Evolutionary conservation across 2,888 invertebrate genomes (phyloP), one percentile per base, ranked within the genome.

Genomic region (Petrolisthes manimaculis): DNA sequence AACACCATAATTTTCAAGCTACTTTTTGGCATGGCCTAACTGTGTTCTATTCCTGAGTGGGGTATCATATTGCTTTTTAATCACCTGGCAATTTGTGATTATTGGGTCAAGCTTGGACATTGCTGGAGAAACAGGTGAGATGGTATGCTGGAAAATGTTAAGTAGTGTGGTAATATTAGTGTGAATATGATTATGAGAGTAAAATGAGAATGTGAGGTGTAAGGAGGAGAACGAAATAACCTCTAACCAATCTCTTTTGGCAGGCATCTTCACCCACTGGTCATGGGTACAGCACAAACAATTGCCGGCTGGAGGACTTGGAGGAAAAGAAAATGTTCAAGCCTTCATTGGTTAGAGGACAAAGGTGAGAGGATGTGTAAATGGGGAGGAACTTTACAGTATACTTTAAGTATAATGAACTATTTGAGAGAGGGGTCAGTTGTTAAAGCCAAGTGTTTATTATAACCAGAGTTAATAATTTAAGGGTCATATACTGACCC

Each of bases 221-320:
- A 37, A 37, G 37, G 37, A 37, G 37, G 37, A 37, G 37, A 37
- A 37, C 2, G 37, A 37, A 37, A 37, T 37, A 37, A 37, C 37
- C 37, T 37, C 37, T 37, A 37, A 37, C 37, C 37, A 14, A 12
- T 3, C 74, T 2, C 74, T 74, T 2, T 14, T 75, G 37, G 37
- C 18, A 75, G 6, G 53, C 67, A 54, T 14, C 8, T 89, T 91
- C 37, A 67, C 51, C 92, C 8, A 92, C 92, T 83, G 92, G 92
- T 89, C 95, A 96, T 91, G 95, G 95, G 12, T 93, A 96, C 67
- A 95, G 95, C 69, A 96, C 96, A 69, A 96, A 96, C 92, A 97
- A 97, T 92, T 96, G 96, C 91, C 94, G 97, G 0, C 92, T 96
- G 75, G 97, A 97, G 93, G 95, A 94, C 84, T 94, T 97, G 91